Evolutionary conservation across 2,797 vertebrate genomes (phyloP).

Genomic region (Apogon talboti): DNA sequence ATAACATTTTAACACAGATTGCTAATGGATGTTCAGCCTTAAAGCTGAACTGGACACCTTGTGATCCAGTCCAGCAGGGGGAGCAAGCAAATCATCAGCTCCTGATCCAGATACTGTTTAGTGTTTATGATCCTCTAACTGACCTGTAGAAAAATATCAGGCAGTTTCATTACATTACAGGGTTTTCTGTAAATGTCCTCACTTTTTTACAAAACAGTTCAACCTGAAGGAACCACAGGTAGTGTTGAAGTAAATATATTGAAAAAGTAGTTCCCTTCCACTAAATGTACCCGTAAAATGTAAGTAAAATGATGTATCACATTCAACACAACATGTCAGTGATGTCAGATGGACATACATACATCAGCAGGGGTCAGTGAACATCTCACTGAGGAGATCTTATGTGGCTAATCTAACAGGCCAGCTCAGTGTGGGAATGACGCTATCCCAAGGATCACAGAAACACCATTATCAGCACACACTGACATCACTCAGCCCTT

Average conservation of each 20-base stretch:
- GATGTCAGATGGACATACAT: not conserved
- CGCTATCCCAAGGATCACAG: slow-evolving; percentile 77
- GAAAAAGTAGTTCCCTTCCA: no score
- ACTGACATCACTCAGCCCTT: slow-evolving; percentile 79
- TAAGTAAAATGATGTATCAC: no score
- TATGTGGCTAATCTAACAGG: slow-evolving; percentile 48
- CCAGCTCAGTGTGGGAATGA: slow-evolving; percentile 72
- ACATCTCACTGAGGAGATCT: slow-evolving; percentile 25
- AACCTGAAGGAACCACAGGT: no score
- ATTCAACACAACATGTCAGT: not conserved
- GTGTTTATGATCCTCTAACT: fast-evolving
- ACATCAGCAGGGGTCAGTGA: slow-evolving; percentile 9
- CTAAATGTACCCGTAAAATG: no score
- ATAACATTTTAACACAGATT: no score
- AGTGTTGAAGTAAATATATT: no score
- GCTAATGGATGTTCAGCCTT: no score
- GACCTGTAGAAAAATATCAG: not conserved
- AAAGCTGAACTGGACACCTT: no score
- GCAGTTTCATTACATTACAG: no score
- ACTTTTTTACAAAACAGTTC: no score
- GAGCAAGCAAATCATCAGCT: not conserved
- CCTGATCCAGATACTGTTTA: no score
- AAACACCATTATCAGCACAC: slow-evolving; percentile 76
- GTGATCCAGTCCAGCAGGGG: slow-evolving; percentile 12
- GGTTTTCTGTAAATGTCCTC: no score